These are phyloP conservation scores for Prenolepis imparis DNA, from an alignment of 2,888 invertebrate genomes.

Conservation along the genomic window DNA sequence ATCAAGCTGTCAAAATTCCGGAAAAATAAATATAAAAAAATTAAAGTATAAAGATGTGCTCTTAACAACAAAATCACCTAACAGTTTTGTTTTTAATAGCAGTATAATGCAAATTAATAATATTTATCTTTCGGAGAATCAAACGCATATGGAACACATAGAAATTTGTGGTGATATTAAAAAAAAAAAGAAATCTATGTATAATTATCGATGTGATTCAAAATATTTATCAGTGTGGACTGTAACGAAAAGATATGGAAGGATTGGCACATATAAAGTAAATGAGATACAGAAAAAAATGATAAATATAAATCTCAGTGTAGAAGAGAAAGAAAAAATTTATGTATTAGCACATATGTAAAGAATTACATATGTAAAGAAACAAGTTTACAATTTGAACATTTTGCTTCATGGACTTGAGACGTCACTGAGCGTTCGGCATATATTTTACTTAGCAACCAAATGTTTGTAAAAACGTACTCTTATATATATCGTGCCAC, in stretches of 20 bases:
- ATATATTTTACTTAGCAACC: background rate
- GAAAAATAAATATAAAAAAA: too few relatives aligned
- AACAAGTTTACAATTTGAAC: background rate
- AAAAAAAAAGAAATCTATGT: conserved; percentile 1
- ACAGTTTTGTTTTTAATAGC: too few relatives aligned
- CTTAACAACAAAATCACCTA: too few relatives aligned
- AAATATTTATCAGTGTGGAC: background rate
- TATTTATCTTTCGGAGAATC: background rate
- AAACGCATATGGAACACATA: background rate
- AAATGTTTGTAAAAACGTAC: too few relatives aligned
- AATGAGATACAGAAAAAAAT: conserved; percentile 5
- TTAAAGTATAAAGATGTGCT: too few relatives aligned
- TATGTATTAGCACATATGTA: conserved; percentile 1
- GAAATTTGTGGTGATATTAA: background rate
- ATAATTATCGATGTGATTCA: background rate
- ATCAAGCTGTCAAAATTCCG: too few relatives aligned
- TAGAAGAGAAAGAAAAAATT: background rate
- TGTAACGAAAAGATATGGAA: background rate
- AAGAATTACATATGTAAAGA: background rate
- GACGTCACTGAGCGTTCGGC: background rate
- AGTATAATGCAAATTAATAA: background rate
- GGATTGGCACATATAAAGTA: background rate
- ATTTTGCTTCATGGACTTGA: background rate
- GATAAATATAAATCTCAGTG: background rate
- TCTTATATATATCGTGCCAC: too few relatives aligned